phyloP scores from a whole-genome alignment of 1,140 invertebrate genomes.

The Philaenus spumarius region DNA sequence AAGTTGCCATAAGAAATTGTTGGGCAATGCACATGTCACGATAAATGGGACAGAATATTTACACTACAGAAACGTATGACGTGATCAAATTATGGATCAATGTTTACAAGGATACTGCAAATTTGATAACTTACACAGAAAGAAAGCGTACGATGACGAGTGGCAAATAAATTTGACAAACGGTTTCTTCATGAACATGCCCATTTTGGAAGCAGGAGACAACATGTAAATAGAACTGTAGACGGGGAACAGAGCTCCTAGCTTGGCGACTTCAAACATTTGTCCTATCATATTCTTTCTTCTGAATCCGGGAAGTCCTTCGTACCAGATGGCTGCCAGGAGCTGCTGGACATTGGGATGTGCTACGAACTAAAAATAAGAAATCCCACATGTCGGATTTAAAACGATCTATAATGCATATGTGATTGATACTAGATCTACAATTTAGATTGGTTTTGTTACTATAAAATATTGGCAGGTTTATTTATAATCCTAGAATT shows the following conservation, averaged over 20 bases:
- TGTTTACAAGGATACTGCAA: too few species aligned
- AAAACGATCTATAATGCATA: too few species aligned
- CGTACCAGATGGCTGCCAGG: constrained; percentile 86
- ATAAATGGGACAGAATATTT: too few species aligned
- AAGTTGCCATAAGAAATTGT: too few species aligned
- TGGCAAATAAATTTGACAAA: constrained; percentile 94
- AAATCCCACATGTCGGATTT: too few species aligned
- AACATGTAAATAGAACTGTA: constrained; percentile 80
- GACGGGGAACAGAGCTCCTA: constrained; percentile 78
- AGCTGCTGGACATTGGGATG: constrained; percentile 91
- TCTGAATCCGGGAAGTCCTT: constrained; percentile 81
- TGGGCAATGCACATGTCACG: too few species aligned
- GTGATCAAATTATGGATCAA: too few species aligned
- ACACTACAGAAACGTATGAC: too few species aligned
- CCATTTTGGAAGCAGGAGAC: constrained; percentile 70
- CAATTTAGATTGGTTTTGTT: too few species aligned
- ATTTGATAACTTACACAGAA: constrained; percentile 74
- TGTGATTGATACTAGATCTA: too few species aligned
- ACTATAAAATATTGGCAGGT: too few species aligned
- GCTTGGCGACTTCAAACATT: constrained; percentile 65
- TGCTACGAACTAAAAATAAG: constrained; percentile 82
- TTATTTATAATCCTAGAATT: too few species aligned
- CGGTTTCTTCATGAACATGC: constrained; percentile 80
- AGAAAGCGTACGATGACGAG: constrained; percentile 82
- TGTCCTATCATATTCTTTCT: constrained; percentile 69